These are phyloP conservation scores for Morone saxatilis DNA, from an alignment of 2,113 vertebrate species.

Conservation along the genomic window DNA sequence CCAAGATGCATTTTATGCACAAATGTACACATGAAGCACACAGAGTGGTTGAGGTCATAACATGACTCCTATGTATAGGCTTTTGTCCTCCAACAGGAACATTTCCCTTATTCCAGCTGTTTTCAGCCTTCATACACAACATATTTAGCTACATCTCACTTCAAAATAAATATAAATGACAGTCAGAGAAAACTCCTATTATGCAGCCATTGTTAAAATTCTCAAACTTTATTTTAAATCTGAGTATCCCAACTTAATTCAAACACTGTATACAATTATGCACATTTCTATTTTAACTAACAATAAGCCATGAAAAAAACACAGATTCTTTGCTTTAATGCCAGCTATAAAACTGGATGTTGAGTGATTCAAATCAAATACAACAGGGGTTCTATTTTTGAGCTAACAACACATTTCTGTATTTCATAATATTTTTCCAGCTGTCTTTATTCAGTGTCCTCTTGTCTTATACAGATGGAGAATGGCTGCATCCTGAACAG, in stretches of 20 bases:
- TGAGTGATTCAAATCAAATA: neutral
- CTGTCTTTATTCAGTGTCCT: neutral
- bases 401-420: neutral
- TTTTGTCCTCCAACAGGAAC: neutral
- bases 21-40: neutral
- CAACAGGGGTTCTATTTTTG: neutral
- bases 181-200: neutral
- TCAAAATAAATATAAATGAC: neutral
- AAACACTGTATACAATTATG: neutral
- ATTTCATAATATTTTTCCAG: neutral
- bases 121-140: neutral
- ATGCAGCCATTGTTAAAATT: neutral
- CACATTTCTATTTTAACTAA: neutral
- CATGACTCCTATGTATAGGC: too few relatives aligned
- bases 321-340: neutral
- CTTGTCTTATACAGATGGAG: slow-evolving; percentile 66
- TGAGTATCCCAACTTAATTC: neutral
- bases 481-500: slow-evolving; percentile 71
- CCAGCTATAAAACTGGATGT: neutral
- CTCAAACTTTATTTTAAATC: neutral
- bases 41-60: neutral
- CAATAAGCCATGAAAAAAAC: neutral
- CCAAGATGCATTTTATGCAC: neutral
- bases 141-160: neutral
- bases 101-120: too few relatives aligned